Evolutionary conservation across 1,140 invertebrate genomes (phyloP), one percentile per base, ranked within the genome.

Genomic region (Xylocopa sonorina): DNA sequence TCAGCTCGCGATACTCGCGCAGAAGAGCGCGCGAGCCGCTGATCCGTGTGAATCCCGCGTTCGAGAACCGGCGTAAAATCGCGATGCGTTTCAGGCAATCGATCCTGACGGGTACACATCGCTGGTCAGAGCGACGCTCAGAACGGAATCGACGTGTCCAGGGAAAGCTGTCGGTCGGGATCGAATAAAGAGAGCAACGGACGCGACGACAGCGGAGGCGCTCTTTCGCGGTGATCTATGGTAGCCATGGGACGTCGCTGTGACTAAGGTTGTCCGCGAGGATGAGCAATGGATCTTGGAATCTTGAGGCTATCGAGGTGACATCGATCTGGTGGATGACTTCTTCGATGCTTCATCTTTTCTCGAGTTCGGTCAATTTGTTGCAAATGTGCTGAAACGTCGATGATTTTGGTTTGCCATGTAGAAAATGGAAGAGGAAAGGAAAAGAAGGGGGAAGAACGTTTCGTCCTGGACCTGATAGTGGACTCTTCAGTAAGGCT

Each of bases 1-100:
- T 78, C n/a, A n/a, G n/a, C n/a, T n/a, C n/a, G n/a, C 55, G 51
- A 51, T 51, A 55, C 34, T 43, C 53, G 64, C 53, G 78, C 78
- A 38, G 51, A n/a, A n/a, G n/a, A n/a, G n/a, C n/a, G 50, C 81
- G 80, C 85, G 85, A 83, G 78, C 58, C 74, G 51, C 43, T 24
- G 68, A 76, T 69, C 58, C 34, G 27, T 24, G 67, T 68, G 50
- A 27, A 60, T 73, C 51, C 43, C 32, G 14, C 32, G 62, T 58
- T 24, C n/a, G 51, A 29, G 55, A 32, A 50, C 27, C 71, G 46
- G 67, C 53, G 72, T 53, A 51, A 85, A 85, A 78, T 84, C 69
- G 16, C 78, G 63, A 84, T 81, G 75, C 51, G 51, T 78, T 78
- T 81, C 72, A 69, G 24, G 41, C 69, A 82, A 84, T 82, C 69